Evolutionary conservation across 2,797 vertebrate genomes (phyloP).

Genomic region (Holocentrus rufus): DNA sequence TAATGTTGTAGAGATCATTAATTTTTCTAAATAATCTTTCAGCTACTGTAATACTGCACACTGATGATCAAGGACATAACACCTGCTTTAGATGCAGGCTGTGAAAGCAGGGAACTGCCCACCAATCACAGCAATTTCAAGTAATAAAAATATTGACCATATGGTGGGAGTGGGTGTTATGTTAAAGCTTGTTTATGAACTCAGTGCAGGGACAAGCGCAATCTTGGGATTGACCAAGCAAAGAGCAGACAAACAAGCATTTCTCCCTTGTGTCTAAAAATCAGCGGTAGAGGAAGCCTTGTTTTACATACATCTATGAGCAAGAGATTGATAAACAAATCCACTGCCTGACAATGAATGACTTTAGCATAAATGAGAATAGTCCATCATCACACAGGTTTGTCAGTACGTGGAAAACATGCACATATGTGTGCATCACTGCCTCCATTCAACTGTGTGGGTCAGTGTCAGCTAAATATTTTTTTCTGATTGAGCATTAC

Average conservation of each 20-base stretch:
- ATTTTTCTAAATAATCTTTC: slow-evolving; percentile 49
- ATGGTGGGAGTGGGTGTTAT: slow-evolving; percentile 55
- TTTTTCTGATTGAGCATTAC: not conserved
- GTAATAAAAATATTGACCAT: slow-evolving; percentile 60
- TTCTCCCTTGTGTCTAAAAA: slow-evolving; percentile 21
- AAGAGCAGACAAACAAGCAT: slow-evolving; percentile 14
- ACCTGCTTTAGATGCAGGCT: slow-evolving; percentile 43
- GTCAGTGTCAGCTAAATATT: not conserved
- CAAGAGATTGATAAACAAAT: slow-evolving; percentile 19
- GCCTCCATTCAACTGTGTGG: not conserved
- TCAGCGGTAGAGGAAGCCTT: slow-evolving; percentile 8
- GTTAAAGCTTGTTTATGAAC: slow-evolving; percentile 53
- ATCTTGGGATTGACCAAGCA: slow-evolving; percentile 28
- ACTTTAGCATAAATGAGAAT: slow-evolving; percentile 2
- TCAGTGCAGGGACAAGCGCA: not conserved
- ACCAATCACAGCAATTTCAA: slow-evolving; percentile 50
- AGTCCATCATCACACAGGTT: slow-evolving; percentile 16
- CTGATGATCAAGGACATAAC: slow-evolving; percentile 51
- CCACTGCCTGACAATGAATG: not conserved
- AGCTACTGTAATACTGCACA: slow-evolving; percentile 15
- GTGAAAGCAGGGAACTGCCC: slow-evolving; percentile 41
- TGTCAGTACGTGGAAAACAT: not conserved
- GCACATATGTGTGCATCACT: not conserved
- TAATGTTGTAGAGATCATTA: slow-evolving; percentile 31
- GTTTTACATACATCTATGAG: slow-evolving; percentile 26